Base-by-base conservation (phyloP, 2,113 vertebrate species). In the Entomyzon cyanotis region DNA sequence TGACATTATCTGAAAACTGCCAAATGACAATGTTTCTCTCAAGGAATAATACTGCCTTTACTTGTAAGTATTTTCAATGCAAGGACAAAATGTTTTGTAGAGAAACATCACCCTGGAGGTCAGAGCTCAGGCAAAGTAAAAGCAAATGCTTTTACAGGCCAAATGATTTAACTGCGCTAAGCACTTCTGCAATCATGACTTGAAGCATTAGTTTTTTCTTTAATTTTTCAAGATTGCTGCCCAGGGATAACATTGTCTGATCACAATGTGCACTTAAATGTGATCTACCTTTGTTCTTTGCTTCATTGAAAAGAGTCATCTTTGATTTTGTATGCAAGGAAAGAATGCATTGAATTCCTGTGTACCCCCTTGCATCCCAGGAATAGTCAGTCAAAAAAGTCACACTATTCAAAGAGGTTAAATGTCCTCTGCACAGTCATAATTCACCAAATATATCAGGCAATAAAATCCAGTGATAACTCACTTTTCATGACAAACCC, bases 401-500 rank as follows among this genome's bases (percentile, higher is more conserved):
- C 87, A 97, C 78, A 85, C 87, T 93, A 93, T 25, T 91, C 93
- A 94, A 96, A 96, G 93, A 95, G 96, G 97, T 98, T 96, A 98
- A 97, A 97, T 78, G 89, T 96, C 93, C 95, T 96, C 86, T 91
- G 94, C 67, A 94, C 76, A 50, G 53, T 90, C 95, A 96, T 98
- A 98, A 97, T 94, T 98, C 97, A 98, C 87, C 67, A 96, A 97
- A 94, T 93, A 94, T 91, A 97, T 96, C 95, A 93, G 58, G 96
- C 78, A 96, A 96, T 97, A 97, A 97, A 97, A 96, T 95, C 90
- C 92, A 8, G 39, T 96, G 93, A 97, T 97, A 98, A 97, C 86
- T 98, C 97, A 98, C 96, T 96, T 96, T 97, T 97, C 77, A 83
- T 97, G 98, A 98, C 97, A 98, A 98, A 98, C 79, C 71, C 94